Base-by-base conservation (phyloP, 2,888 invertebrate species). In the Nymphalis polychloros region DNA sequence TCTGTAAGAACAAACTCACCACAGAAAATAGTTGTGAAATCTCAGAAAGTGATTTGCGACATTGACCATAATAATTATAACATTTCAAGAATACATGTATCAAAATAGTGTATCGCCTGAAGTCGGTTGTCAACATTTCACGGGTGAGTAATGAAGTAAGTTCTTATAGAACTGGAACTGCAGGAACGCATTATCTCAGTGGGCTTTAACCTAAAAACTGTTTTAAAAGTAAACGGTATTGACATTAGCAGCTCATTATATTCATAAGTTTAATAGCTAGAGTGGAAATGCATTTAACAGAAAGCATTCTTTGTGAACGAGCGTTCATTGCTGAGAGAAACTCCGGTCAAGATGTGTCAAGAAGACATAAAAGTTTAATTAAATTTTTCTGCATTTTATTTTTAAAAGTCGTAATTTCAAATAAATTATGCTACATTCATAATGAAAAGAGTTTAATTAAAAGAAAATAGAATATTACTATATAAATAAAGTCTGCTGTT, bases 301-400 rank as follows among this genome's bases (percentile, higher is more conserved):
- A 31, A 55, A 55, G 53, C 53, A 31, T 55, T 55, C 27, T 17
- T 31, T 55, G 27, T 31, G 31, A 55, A 17, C 27, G 53, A 27
- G 6, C 20, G 17, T 55, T 55, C 27, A 31, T 27, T 27, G 23
- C 31, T 27, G n/a, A 55, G 53, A 55, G 31, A 55, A 55, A 55
- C 53, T 27, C 17, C 53, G 53, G 23, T 55, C 23, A 55, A 55
- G 41, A 63, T 23, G 23, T 59, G 23, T 63, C 52, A 63, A 53
- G 53, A 46, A 46, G 63, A 53, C 23, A 62, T 61, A 50, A 41
- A 63, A 19, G 31, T 63, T 63, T 63, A 63, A 63, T 63, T 63
- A 53, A 63, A 63, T 46, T 62, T 52, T 35, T 63, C 62, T 16
- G 5, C 50, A 23, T 63, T 46, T 60, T 52, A 23, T 20, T 35